These are phyloP conservation scores for Spilogale gracilis DNA, from an alignment of 2,113 vertebrate genomes.

Conservation along the genomic window DNA sequence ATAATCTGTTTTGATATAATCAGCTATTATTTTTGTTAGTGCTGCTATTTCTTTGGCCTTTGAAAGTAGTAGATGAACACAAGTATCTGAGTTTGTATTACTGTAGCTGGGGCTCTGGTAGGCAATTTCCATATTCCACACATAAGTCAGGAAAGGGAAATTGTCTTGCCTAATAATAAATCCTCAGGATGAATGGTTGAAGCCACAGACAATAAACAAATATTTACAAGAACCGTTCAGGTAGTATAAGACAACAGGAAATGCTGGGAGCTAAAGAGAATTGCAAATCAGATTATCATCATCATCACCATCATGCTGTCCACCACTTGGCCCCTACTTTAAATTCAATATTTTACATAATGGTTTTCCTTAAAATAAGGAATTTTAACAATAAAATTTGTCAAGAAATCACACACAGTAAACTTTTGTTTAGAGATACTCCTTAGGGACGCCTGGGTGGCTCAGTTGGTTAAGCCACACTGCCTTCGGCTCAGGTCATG, in stretches of 20 bases:
- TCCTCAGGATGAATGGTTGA: neutral
- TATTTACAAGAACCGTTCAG: neutral
- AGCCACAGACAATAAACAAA: neutral
- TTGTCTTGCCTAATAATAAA: constrained; percentile 31
- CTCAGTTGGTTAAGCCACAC: no score
- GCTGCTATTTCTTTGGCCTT: neutral
- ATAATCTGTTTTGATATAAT: neutral
- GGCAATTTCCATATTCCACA: neutral
- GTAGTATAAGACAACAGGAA: neutral
- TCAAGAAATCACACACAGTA: neutral
- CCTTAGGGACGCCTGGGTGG: neutral
- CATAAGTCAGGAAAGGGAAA: neutral
- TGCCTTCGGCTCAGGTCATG: no score
- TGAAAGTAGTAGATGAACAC: neutral
- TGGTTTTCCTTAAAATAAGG: constrained; percentile 26
- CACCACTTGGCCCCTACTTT: neutral
- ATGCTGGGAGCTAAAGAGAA: neutral
- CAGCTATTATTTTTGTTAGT: neutral
- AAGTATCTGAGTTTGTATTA: neutral
- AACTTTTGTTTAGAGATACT: neutral
- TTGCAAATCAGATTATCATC: neutral
- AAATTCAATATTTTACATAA: constrained; percentile 18
- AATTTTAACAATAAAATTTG: constrained; percentile 8
- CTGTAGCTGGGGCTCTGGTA: neutral
- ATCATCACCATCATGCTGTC: neutral